A percentile compares a stretch with the other conserved stretches of the same genome.
Conservation (phyloP, 2,888 invertebrate species). For the Phlogophora meticulosa region DNA sequence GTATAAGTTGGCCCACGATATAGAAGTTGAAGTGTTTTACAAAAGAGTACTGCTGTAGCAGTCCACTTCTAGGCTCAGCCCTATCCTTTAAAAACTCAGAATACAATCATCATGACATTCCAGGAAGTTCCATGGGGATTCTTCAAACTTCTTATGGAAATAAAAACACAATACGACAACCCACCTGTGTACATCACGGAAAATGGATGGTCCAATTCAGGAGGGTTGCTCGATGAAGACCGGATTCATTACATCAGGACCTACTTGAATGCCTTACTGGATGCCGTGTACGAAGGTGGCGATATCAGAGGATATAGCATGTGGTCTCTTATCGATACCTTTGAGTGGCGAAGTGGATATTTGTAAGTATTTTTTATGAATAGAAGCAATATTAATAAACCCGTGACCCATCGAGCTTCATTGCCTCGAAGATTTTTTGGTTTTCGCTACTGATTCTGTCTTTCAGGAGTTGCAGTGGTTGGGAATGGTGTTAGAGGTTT, state of each 20-base stretch:
- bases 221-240: slow-evolving; percentile 85
- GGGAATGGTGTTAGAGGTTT: too few relatives aligned
- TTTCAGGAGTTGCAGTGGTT: too few relatives aligned
- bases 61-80: not conserved
- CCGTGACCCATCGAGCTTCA: too few relatives aligned
- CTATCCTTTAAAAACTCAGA: not conserved
- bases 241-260: slow-evolving; percentile 83
- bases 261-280: slow-evolving; percentile 84
- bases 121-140: slow-evolving; percentile 92
- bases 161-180: slow-evolving; percentile 88
- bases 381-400: too few relatives aligned
- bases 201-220: slow-evolving; percentile 91
- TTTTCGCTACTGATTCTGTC: too few relatives aligned
- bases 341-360: slow-evolving; percentile 92
- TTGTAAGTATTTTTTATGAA: slow-evolving; percentile 79
- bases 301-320: slow-evolving; percentile 90
- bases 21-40: too few relatives aligned
- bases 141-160: slow-evolving; percentile 88
- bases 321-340: slow-evolving; percentile 93
- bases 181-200: slow-evolving; percentile 91
- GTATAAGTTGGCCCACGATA: too few relatives aligned
- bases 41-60: too few relatives aligned
- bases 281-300: slow-evolving; percentile 87
- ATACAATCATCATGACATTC: slow-evolving; percentile 25
- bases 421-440: too few relatives aligned